Evolutionary conservation across 2,113 vertebrate genomes (phyloP).

Genomic region (Thomomys bottae): DNA sequence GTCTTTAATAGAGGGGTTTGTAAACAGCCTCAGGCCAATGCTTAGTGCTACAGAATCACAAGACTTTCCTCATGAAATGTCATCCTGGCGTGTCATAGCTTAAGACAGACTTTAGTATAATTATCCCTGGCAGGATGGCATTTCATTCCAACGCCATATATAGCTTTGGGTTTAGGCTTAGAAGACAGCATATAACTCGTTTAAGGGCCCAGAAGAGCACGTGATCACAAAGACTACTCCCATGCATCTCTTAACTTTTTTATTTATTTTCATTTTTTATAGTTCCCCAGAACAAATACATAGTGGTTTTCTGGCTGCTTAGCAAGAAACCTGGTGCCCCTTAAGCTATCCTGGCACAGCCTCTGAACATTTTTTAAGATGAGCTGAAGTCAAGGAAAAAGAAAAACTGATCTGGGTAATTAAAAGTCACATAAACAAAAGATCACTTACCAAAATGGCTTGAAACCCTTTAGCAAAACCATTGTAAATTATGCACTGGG

Average conservation of each 20-base stretch:
- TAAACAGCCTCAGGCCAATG: conserved; percentile 36
- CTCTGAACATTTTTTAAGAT: conserved; percentile 74
- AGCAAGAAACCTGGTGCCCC: conserved; percentile 64
- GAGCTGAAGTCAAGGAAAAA: conserved; percentile 59
- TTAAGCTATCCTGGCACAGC: conserved; percentile 64
- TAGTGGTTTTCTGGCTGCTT: conserved; percentile 66
- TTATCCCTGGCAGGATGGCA: conserved; percentile 33
- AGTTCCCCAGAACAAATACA: conserved; percentile 43
- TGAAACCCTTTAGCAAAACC: conserved; percentile 52
- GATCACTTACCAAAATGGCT: conserved; percentile 64
- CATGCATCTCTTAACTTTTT: conserved; percentile 52
- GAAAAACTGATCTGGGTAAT: conserved; percentile 71
- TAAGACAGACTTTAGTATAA: conserved; percentile 51
- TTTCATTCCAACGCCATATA: conserved; percentile 48
- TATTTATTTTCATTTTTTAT: not conserved
- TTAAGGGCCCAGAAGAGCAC: not conserved
- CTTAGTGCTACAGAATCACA: not conserved
- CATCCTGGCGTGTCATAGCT: conserved; percentile 40
- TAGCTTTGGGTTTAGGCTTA: conserved; percentile 31
- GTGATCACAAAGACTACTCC: conserved; percentile 54
- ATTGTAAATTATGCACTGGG: conserved; percentile 54
- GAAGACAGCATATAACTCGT: not conserved
- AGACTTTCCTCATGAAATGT: conserved; percentile 45
- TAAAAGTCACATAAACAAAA: conserved; percentile 75
- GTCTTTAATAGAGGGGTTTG: conserved; percentile 30